phyloP scores from a whole-genome alignment of 2,888 invertebrate genomes.

The Tethea ocularis region DNA sequence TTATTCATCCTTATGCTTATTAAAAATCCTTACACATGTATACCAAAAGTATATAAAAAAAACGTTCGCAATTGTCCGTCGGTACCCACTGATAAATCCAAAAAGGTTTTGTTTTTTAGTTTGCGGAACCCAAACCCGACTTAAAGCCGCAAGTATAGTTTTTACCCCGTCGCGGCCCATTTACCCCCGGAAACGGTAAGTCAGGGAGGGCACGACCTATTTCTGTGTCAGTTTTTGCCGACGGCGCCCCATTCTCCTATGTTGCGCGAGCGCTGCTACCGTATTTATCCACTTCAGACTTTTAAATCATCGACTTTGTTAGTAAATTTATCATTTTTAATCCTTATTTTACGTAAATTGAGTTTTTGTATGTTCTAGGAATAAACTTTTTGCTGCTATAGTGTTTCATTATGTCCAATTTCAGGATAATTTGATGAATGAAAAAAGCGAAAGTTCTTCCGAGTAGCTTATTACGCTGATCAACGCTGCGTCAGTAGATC shows the following conservation, averaged over 20 bases:
- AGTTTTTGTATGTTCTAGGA: not conserved
- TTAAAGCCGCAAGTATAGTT: conserved; percentile 29
- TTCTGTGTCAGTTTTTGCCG: conserved; percentile 58
- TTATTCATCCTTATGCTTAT: too few species aligned
- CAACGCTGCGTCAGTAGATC: too few species aligned
- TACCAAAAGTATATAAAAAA: too few species aligned
- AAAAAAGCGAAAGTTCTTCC: too few species aligned
- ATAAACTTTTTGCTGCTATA: not conserved
- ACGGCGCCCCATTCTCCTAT: conserved; percentile 37
- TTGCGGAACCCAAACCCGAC: not conserved
- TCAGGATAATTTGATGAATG: too few species aligned
- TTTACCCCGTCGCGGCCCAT: conserved; percentile 58
- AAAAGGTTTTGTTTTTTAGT: not conserved
- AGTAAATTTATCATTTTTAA: not conserved
- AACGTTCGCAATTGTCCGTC: too few species aligned
- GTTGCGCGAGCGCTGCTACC: not conserved
- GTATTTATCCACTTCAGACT: not conserved
- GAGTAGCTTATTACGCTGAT: too few species aligned
- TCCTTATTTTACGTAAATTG: not conserved
- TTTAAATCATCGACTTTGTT: not conserved
- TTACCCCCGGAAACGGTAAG: conserved; percentile 58
- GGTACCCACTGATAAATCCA: too few species aligned
- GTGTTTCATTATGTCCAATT: too few species aligned
- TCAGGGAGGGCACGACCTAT: conserved; percentile 57
- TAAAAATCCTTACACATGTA: too few species aligned